Evolutionary conservation across 2,113 vertebrate genomes (phyloP).

Genomic region (Brevimyrus niger): DNA sequence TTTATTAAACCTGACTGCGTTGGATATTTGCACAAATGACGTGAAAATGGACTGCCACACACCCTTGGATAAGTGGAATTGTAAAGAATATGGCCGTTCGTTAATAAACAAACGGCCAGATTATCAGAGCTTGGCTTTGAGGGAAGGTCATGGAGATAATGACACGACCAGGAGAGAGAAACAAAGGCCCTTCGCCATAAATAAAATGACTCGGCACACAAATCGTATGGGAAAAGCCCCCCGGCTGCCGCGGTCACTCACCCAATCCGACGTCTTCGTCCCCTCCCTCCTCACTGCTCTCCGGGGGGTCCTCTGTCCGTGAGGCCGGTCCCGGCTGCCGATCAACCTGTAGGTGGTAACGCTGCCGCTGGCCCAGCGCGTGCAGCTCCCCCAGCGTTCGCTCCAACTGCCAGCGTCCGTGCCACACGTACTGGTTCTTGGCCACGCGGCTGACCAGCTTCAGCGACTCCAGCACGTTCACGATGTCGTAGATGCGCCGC

Average conservation of each 20-base stretch:
- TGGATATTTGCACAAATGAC: not conserved
- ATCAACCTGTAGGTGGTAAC: conserved; percentile 71
- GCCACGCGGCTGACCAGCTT: conserved; percentile 82
- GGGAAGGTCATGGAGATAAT: not conserved
- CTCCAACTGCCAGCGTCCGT: conserved; percentile 69
- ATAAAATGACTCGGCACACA: not conserved
- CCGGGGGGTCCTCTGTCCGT: conserved; percentile 34
- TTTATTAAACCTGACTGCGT: not conserved
- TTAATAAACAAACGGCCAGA: not conserved
- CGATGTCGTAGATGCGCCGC: conserved; percentile 88
- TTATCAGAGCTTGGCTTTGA: not conserved
- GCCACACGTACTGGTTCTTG: conserved; percentile 91
- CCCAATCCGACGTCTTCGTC: conserved; percentile 58
- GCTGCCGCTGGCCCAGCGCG: conserved; percentile 66
- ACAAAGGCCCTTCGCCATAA: not conserved
- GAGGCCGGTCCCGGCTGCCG: conserved; percentile 49
- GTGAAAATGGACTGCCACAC: not conserved
- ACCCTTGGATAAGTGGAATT: not conserved
- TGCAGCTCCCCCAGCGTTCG: conserved; percentile 74
- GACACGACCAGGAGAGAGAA: not conserved
- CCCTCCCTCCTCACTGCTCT: conserved; percentile 43
- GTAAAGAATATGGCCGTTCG: not conserved
- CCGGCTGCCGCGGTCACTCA: conserved; percentile 41
- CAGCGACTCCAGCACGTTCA: conserved; percentile 85
- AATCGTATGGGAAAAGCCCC: not conserved